Percentiles rank a stretch among this genome's conserved stretches.
Evolutionary conservation across 2,113 vertebrate species (phyloP).

Genomic region (Entomyzon cyanotis): DNA sequence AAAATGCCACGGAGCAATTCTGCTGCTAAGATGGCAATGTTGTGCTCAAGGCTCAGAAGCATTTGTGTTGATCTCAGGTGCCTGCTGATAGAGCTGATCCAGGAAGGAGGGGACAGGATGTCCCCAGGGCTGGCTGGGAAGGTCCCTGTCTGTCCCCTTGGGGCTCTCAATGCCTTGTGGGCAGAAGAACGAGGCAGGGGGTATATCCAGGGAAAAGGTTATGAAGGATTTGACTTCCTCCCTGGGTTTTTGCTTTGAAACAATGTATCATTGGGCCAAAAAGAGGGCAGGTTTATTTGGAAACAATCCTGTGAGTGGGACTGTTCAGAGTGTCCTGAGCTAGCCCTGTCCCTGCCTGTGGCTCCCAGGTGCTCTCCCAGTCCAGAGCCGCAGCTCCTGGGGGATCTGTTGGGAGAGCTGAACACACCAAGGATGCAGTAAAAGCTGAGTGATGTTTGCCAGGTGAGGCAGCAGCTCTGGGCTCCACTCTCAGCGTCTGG

Average conservation of each 20-base stretch:
- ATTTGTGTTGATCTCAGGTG: background rate
- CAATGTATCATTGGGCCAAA: background rate
- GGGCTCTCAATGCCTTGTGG: rapidly evolving
- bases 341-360: rapidly evolving
- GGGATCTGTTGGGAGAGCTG: background rate
- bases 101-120: background rate
- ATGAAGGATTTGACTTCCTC: background rate
- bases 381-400: background rate
- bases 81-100: background rate
- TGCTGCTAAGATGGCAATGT: background rate
- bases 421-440: rapidly evolving
- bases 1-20: background rate
- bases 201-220: rapidly evolving
- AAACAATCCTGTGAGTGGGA: background rate
- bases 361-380: background rate
- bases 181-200: background rate
- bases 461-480: background rate
- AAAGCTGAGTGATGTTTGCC: background rate
- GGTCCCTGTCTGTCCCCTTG: background rate
- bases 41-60: background rate
- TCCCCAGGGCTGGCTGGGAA: background rate
- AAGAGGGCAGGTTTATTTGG: rapidly evolving
- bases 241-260: background rate
- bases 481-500: rapidly evolving
- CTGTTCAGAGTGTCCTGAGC: too few species aligned